Conservation (phyloP, 1,140 invertebrate species). For the Lepidurus apus region DNA sequence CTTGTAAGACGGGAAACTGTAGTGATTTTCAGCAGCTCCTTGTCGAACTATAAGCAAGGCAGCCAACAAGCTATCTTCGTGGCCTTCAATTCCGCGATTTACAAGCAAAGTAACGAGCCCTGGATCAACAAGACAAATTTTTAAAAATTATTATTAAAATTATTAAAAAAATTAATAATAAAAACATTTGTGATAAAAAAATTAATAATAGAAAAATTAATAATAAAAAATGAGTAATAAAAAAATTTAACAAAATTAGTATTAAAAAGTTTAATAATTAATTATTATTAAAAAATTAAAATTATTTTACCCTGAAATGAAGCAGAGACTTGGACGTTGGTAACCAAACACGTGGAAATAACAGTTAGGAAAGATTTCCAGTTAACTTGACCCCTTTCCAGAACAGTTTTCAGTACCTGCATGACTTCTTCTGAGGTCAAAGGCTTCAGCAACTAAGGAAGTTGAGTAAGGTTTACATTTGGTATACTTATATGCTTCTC, state of each 20-base stretch:
- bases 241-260: too few species aligned
- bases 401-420: background rate
- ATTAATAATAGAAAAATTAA: too few species aligned
- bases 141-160: too few species aligned
- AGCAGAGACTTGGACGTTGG: background rate
- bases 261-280: too few species aligned
- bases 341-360: background rate
- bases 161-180: too few species aligned
- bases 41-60: background rate
- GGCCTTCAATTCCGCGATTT: background rate
- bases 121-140: too few species aligned
- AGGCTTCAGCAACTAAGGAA: background rate
- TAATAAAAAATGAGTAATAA: too few species aligned
- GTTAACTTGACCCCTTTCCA: background rate
- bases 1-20: conserved; percentile 12
- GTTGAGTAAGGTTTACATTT: background rate
- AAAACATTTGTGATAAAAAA: too few species aligned
- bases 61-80: background rate
- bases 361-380: background rate
- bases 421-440: background rate
- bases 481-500: background rate
- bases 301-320: background rate
- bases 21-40: background rate
- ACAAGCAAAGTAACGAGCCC: background rate
- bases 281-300: too few species aligned